Percentiles rank a stretch among this genome's conserved stretches.
phyloP scores from a whole-genome alignment of 2,888 invertebrate species.

The Electrophaes corylata region DNA sequence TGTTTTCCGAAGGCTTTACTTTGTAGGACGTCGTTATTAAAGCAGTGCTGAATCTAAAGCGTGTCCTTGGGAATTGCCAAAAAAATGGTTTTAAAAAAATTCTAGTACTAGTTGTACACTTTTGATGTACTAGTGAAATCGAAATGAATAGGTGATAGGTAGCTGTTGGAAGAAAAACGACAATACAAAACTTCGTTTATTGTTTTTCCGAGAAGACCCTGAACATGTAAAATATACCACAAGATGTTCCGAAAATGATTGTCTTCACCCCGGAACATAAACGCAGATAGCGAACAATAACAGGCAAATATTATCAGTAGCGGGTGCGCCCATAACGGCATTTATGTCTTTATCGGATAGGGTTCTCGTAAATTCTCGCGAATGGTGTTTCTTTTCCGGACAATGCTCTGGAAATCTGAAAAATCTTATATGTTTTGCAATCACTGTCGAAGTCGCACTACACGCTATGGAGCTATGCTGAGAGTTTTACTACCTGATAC shows the following conservation, averaged over 20 bases:
- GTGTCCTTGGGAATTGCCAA: slow-evolving; percentile 4
- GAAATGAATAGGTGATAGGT: too few relatives aligned
- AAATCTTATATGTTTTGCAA: slow-evolving; percentile 7
- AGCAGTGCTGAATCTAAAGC: slow-evolving; percentile 32
- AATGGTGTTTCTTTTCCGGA: slow-evolving; percentile 39
- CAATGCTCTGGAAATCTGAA: slow-evolving; percentile 34
- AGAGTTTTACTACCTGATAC: too few relatives aligned
- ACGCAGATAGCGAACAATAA: slow-evolving; percentile 59
- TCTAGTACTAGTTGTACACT: too few relatives aligned
- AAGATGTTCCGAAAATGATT: slow-evolving; percentile 37
- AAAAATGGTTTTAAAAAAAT: slow-evolving; percentile 8
- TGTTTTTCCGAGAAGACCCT: too few relatives aligned
- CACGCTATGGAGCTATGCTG: too few relatives aligned
- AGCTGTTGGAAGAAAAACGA: too few relatives aligned
- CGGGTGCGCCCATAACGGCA: slow-evolving; percentile 56
- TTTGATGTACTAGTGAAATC: too few relatives aligned
- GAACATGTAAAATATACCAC: slow-evolving; percentile 23
- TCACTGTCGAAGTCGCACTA: too few relatives aligned
- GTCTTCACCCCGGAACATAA: slow-evolving; percentile 43
- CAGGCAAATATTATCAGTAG: slow-evolving; percentile 60
- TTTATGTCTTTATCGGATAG: slow-evolving; percentile 61
- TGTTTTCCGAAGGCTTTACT: slow-evolving; percentile 40
- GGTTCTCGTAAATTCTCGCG: slow-evolving; percentile 43
- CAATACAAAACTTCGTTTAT: too few relatives aligned
- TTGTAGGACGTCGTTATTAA: slow-evolving; percentile 34